Evolutionary conservation across 2,113 vertebrate genomes (phyloP).

Genomic region (Ammodytes marinus): DNA sequence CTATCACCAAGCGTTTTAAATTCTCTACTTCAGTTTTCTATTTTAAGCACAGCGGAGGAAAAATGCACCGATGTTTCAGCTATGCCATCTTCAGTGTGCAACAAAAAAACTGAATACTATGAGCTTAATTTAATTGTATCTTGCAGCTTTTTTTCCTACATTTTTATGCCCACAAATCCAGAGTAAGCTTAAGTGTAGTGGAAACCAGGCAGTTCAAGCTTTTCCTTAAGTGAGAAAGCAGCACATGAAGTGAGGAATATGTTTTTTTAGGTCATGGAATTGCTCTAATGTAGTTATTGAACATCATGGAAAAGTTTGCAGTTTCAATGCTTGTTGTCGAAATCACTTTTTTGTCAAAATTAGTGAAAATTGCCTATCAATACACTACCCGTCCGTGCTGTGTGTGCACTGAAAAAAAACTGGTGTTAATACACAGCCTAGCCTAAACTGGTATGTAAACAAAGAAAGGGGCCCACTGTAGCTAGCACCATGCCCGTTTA

Average conservation of each 20-base stretch:
- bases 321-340: not conserved
- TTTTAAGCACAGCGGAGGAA: not conserved
- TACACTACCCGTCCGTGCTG: no score
- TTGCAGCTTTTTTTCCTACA: constrained; percentile 20
- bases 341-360: no score
- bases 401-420: no score
- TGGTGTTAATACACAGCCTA: no score
- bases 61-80: not conserved
- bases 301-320: constrained; percentile 33
- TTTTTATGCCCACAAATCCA: not conserved
- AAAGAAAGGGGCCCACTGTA: no score
- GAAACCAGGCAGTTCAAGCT: not conserved
- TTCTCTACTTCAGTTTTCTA: not conserved
- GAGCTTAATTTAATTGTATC: not conserved
- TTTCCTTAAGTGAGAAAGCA: constrained; percentile 27
- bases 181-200: not conserved
- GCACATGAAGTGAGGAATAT: constrained; percentile 6
- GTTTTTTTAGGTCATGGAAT: constrained; percentile 30
- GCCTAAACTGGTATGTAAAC: no score
- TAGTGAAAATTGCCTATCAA: no score
- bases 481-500: no score
- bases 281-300: constrained; percentile 9
- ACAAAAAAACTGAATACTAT: not conserved
- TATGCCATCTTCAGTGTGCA: not conserved
- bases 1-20: not conserved